These are phyloP conservation scores for Anser brachyrhynchus DNA, from an alignment of 2,113 vertebrate genomes.

Conservation along the genomic window DNA sequence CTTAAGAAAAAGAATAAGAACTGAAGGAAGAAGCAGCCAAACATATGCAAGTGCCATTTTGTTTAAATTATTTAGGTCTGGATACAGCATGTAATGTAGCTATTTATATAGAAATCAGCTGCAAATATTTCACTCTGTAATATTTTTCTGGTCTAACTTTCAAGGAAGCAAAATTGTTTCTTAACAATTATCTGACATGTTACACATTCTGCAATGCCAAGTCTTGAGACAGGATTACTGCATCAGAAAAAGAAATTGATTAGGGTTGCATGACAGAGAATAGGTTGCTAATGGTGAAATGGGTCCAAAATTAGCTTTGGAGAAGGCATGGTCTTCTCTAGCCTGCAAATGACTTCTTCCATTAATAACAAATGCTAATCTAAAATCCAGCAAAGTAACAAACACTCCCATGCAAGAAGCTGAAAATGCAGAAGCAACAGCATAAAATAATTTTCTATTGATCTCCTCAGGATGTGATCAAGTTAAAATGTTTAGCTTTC, in stretches of 20 bases:
- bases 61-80: conserved; percentile 34
- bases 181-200: conserved; percentile 30
- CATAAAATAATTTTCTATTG: conserved; percentile 34
- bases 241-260: conserved; percentile 60
- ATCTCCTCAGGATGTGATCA: conserved; percentile 1
- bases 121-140: conserved; percentile 8
- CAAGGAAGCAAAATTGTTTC: conserved; percentile 21
- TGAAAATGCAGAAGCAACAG: conserved; percentile 71
- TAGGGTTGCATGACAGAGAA: conserved; percentile 45
- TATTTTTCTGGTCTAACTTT: conserved; percentile 10
- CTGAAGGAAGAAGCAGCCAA: conserved; percentile 47
- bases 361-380: conserved; percentile 41
- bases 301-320: conserved; percentile 53
- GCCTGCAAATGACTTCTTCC: conserved; percentile 61
- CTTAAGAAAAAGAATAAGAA: conserved; percentile 23
- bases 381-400: conserved; percentile 61
- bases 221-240: conserved; percentile 68
- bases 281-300: conserved; percentile 44
- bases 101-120: not conserved
- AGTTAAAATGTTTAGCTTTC: conserved; percentile 34
- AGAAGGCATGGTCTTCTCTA: conserved; percentile 67
- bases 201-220: conserved; percentile 57
- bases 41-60: conserved; percentile 38
- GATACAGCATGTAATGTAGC: conserved; percentile 21
- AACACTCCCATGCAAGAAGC: conserved; percentile 64